Evolutionary conservation across 2,888 invertebrate species (phyloP).

Genomic region (Choreutis nemorana): DNA sequence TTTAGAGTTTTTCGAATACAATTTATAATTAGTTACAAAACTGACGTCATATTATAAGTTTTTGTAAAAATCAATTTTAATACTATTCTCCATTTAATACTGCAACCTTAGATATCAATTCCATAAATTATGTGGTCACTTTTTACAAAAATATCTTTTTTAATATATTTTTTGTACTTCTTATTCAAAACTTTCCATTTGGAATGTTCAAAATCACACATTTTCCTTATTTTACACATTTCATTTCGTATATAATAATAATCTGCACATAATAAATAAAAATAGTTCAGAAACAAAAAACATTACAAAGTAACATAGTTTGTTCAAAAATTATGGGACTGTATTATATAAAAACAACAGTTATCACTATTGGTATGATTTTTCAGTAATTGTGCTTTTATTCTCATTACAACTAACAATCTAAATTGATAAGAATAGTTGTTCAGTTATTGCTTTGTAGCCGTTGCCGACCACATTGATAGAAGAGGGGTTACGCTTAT

Average conservation of each 20-base stretch:
- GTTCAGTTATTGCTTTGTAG: no score
- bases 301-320: no score
- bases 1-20: conserved; percentile 18
- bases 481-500: no score
- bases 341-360: conserved; percentile 32
- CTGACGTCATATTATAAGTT: conserved; percentile 32
- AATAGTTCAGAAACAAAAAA: no score
- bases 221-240: conserved; percentile 36
- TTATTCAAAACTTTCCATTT: conserved; percentile 53
- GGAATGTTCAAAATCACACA: conserved; percentile 62
- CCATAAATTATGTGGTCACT: conserved; percentile 34
- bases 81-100: conserved; percentile 52
- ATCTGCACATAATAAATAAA: conserved; percentile 46
- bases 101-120: conserved; percentile 45
- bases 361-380: no score
- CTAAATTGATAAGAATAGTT: no score
- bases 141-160: conserved; percentile 63
- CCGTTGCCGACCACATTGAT: no score
- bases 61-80: conserved; percentile 24
- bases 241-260: conserved; percentile 25
- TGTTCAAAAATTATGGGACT: conserved; percentile 27
- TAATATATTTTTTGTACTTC: conserved; percentile 62
- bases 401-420: no score
- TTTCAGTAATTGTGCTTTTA: no score
- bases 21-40: conserved; percentile 27